phyloP scores from a whole-genome alignment of 1,140 invertebrate species.

The Planococcus citri region DNA sequence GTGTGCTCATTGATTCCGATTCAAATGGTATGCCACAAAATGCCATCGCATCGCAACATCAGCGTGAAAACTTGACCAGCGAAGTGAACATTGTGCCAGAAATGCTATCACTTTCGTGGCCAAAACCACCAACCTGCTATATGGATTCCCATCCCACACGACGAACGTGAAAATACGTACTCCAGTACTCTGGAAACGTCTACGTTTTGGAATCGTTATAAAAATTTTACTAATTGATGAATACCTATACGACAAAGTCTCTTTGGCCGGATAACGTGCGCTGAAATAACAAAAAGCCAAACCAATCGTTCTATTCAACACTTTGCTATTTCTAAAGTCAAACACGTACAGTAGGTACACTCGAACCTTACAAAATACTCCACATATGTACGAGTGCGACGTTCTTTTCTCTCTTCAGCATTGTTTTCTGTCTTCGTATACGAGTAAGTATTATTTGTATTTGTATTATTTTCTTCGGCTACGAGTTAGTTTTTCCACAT shows the following conservation, averaged over 20 bases:
- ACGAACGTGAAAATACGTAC: background rate
- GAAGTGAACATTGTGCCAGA: background rate
- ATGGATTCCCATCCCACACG: background rate
- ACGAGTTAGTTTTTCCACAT: too few relatives aligned
- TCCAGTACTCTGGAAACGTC: too few relatives aligned
- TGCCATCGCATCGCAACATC: background rate
- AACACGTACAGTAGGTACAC: background rate
- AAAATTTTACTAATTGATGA: background rate
- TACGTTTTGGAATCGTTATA: background rate
- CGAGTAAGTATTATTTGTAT: background rate
- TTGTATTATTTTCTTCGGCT: background rate
- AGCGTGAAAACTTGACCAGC: too few relatives aligned
- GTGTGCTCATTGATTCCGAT: background rate
- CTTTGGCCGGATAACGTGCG: too few relatives aligned
- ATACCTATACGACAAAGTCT: background rate
- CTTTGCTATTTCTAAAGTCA: background rate
- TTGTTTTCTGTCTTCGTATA: too few relatives aligned
- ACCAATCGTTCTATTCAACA: background rate
- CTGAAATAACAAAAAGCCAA: background rate
- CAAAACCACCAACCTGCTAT: background rate
- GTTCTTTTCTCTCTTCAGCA: background rate
- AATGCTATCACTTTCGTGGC: background rate
- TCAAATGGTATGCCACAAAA: background rate
- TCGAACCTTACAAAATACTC: too few relatives aligned
- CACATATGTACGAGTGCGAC: too few relatives aligned